Evolutionary conservation across 2,888 invertebrate species (phyloP).

Genomic region (Cordilura impudica): DNA sequence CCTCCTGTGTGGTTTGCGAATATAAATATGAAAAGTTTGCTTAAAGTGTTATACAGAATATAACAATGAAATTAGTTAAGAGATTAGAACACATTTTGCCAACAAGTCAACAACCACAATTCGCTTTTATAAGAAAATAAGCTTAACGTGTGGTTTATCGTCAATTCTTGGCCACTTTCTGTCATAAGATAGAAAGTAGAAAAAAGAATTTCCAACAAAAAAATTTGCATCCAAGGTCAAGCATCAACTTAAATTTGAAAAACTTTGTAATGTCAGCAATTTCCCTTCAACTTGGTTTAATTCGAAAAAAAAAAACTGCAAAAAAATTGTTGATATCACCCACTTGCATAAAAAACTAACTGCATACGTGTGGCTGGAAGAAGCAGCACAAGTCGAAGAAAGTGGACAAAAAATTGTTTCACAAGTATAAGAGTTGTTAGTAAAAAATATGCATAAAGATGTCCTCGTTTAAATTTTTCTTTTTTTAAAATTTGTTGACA

Average conservation of each 20-base stretch:
- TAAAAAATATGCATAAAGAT: not conserved
- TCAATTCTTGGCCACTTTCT: not conserved
- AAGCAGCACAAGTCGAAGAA: not conserved
- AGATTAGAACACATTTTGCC: too few relatives aligned
- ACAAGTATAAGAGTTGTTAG: not conserved
- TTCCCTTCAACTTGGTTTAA: not conserved
- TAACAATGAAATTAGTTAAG: too few relatives aligned
- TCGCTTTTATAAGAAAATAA: too few relatives aligned
- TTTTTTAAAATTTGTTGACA: constrained; percentile 13
- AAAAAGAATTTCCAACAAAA: too few relatives aligned
- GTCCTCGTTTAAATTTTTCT: not conserved
- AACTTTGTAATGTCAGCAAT: not conserved
- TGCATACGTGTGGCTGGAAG: not conserved
- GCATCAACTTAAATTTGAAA: too few relatives aligned
- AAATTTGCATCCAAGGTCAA: too few relatives aligned
- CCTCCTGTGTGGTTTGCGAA: too few relatives aligned
- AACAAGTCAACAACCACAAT: too few relatives aligned
- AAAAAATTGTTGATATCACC: not conserved
- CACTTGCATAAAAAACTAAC: not conserved
- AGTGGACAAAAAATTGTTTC: not conserved
- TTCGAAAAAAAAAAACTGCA: not conserved
- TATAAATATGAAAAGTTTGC: too few relatives aligned
- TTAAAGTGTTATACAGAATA: too few relatives aligned
- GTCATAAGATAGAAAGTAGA: too few relatives aligned
- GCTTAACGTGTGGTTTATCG: too few relatives aligned